Evolutionary conservation across 2,888 invertebrate species (phyloP).

Genomic region (Bursaphelenchus okinawaensis): DNA sequence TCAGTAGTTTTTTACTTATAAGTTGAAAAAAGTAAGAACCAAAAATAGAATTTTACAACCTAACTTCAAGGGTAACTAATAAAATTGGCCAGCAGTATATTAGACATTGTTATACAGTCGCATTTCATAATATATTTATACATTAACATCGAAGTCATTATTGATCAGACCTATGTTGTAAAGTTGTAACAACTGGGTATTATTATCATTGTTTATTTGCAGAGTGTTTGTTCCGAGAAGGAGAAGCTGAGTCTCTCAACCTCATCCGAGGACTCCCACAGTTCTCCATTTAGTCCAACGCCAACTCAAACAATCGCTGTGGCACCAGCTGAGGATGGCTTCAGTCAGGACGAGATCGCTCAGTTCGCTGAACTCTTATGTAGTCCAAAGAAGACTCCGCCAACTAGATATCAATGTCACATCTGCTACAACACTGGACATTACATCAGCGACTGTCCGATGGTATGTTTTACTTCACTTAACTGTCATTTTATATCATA

Average conservation of each 20-base stretch:
- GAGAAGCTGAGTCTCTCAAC: neutral
- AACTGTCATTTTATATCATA: too few relatives aligned
- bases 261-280: slow-evolving; percentile 1
- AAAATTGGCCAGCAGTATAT: too few relatives aligned
- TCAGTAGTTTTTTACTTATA: too few relatives aligned
- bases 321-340: slow-evolving; percentile 41
- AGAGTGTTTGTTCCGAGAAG: neutral
- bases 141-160: too few relatives aligned
- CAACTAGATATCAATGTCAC: slow-evolving; percentile 54
- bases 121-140: too few relatives aligned
- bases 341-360: slow-evolving; percentile 50
- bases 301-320: slow-evolving; percentile 10
- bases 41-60: too few relatives aligned
- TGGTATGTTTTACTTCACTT: slow-evolving; percentile 27
- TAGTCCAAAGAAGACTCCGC: slow-evolving; percentile 55
- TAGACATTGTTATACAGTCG: too few relatives aligned
- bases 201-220: too few relatives aligned
- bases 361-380: slow-evolving; percentile 53
- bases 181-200: too few relatives aligned
- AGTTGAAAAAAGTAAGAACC: too few relatives aligned
- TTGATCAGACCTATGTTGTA: too few relatives aligned
- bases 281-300: slow-evolving; percentile 21
- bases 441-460: slow-evolving; percentile 55
- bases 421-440: slow-evolving; percentile 54
- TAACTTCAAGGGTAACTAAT: too few relatives aligned